Conservation (phyloP, 2,113 vertebrate species). For the Pipa parva region DNA sequence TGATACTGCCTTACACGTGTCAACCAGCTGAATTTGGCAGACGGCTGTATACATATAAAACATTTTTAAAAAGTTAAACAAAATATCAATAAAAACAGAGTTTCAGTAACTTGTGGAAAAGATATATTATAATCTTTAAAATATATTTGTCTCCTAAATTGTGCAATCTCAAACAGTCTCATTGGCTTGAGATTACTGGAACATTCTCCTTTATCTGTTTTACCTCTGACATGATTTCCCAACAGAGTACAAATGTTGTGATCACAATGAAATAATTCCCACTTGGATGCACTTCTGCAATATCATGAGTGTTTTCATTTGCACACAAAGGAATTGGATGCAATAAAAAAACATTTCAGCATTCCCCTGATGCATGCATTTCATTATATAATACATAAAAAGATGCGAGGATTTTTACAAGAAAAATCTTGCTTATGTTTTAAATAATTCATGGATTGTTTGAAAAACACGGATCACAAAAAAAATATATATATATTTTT, state of each 20-base stretch:
- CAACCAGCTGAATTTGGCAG: too few relatives aligned
- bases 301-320: conserved; percentile 42
- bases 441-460: background rate
- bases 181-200: too few relatives aligned
- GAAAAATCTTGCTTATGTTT: background rate
- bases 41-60: too few relatives aligned
- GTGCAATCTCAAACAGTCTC: background rate
- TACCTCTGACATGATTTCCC: conserved; percentile 38
- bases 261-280: conserved; percentile 50
- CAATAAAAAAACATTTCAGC: conserved; percentile 16
- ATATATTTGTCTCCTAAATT: too few relatives aligned
- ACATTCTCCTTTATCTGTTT: background rate
- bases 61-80: too few relatives aligned
- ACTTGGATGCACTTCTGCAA: conserved; percentile 43
- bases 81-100: too few relatives aligned
- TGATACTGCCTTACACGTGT: too few relatives aligned
- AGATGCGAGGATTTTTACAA: background rate
- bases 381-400: background rate
- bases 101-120: too few relatives aligned
- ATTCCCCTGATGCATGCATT: background rate
- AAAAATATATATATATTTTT: too few relatives aligned
- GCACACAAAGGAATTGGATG: conserved; percentile 46
- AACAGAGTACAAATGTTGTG: conserved; percentile 42
- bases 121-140: too few relatives aligned
- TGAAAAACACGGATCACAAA: too few relatives aligned